Evolutionary conservation across 2,888 invertebrate species (phyloP), one percentile per base, ranked within the genome.

Genomic region (Chrysina gloriosa): DNA sequence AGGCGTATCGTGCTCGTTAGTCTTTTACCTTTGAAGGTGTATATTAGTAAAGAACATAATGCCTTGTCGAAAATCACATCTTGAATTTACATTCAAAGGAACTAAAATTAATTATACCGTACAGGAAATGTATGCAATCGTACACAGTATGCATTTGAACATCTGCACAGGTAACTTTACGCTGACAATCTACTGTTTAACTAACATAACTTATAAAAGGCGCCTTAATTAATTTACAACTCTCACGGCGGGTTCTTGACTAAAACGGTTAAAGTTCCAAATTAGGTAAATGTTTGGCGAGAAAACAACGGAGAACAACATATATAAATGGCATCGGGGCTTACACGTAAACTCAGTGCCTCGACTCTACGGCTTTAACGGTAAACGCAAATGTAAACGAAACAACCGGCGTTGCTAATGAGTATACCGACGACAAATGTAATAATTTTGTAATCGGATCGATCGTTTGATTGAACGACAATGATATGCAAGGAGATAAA

Each of bases 381-480:
- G 42, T 16, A 39, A 36, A 58, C 58, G 14, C 23, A 58, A 58
- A 58, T 58, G 58, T 58, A 27, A 27, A 23, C 39, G 16, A 39
- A 42, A 1, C 58, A 58, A 39, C 39, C 58, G 42, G 42, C 58
- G 42, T 42, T 16, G 42, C 58, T 58, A 58, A 58, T 58, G 58
- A 42, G 56, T 39, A 56, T 39, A 7, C 58, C 23, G 14, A 27
- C 27, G 58, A 42, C 58, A 58, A 58, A 42, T 42, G 42, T 58
- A 58, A 58, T 58, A 42, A 58, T 58, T 58, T 58, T 58, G 58
- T 58, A 58, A 58, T 58, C 58, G 42, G 27, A 58, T 42, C 42
- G 58, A 58, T 58, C 39, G 27, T 9, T 39, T 58, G 16, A 58
- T 58, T 58, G 58, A 39, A 58, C 42, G 39, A 58, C 58, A 42